Conservation (phyloP, 2,797 vertebrate species). For the Odontamblyopus lacepedii region DNA sequence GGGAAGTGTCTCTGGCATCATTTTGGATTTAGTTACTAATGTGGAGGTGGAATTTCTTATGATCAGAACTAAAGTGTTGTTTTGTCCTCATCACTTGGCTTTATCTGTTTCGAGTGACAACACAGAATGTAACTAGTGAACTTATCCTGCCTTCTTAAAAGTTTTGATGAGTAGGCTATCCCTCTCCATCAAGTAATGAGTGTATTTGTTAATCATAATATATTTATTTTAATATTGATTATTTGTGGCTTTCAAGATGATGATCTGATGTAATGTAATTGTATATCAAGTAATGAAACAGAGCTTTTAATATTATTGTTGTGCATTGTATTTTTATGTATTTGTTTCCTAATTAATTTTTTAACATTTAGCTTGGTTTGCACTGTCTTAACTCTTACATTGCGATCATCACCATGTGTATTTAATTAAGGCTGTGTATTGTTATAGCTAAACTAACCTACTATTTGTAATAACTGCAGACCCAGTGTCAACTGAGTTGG, state of each 20-base stretch:
- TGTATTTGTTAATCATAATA: not conserved
- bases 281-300: not conserved
- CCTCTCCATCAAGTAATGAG: not conserved
- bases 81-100: conserved; percentile 42
- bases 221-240: not conserved
- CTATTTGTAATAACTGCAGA: conserved; percentile 17
- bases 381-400: not conserved
- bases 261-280: too few relatives aligned
- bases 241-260: not conserved
- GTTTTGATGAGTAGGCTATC: not conserved
- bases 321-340: not conserved
- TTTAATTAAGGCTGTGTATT: conserved; percentile 31
- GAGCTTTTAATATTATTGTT: not conserved
- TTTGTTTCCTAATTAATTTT: not conserved
- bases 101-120: conserved; percentile 14
- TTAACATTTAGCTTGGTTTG: not conserved
- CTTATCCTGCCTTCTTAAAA: conserved; percentile 1
- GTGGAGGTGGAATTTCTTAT: conserved; percentile 49
- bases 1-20: conserved; percentile 41
- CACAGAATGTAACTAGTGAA: conserved; percentile 12
- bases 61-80: conserved; percentile 49
- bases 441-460: conserved; percentile 15
- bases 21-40: conserved; percentile 38
- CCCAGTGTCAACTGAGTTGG: conserved; percentile 33
- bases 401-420: conserved; percentile 17